Base-by-base conservation (phyloP, 2,113 vertebrate genomes). In the Leptocoma aspasia region DNA sequence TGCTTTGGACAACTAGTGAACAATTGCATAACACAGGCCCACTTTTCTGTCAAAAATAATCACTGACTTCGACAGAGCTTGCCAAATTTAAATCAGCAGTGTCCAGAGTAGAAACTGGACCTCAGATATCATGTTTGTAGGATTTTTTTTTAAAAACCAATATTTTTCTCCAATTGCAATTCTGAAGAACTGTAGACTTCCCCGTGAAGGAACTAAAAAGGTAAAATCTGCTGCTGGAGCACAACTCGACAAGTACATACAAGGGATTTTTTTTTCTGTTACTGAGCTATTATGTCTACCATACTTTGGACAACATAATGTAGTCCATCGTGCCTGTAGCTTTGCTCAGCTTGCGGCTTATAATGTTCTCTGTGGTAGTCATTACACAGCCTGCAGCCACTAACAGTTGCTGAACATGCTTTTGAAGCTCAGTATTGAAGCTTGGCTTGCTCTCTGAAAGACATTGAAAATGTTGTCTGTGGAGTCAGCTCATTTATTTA, bases 341-440 rank as follows among this genome's bases (percentile, higher is more conserved):
- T 87, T 61, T 87, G 77, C 59, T 89, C 75, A 54, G 37, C 33
- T 77, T 92, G 54, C 0, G 10, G 61, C 69, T 87, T 65, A 21
- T 82, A 76, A 84, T 50, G 53, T 79, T 95, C 80, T 94, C 64
- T 57, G n/a, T 56, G 69, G 69, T 86, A 81, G 41, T 87, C 45
- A 90, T 94, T 86, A 94, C 27, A 81, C 35, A 87, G 84, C 73
- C 83, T 87, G 77, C 65, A 94, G 87, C 44, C 65, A 70, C 77
- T 72, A 95, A 65, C 70, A 50, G 56, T 10, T 94, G 57, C 82
- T 95, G 66, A 87, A 95, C 59, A 19, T 41, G 70, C 30, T 92
- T 95, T 80, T 76, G 78, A 88, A 91, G 63, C 71, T 82, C 50
- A 31, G 28, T 59, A 39, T 65, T 76, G 54, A n/a, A 92, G 39